These are phyloP conservation scores for Ophraella communa DNA, from an alignment of 2,888 invertebrate species.

Conservation along the genomic window DNA sequence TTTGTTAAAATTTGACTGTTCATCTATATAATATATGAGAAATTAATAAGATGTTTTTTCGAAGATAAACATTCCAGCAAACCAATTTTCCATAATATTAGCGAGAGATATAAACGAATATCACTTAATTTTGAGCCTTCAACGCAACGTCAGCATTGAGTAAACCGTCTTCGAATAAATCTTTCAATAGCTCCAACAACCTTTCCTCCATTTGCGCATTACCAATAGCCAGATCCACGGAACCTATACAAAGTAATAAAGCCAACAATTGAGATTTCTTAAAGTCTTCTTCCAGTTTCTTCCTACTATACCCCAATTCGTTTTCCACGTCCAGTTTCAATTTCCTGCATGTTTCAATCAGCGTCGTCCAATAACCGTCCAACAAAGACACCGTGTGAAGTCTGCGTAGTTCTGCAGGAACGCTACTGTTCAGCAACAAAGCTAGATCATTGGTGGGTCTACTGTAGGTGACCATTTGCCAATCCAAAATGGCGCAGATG, in stretches of 20 bases:
- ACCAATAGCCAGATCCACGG: conserved; percentile 80
- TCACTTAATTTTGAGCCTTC: conserved; percentile 32
- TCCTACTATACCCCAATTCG: conserved; percentile 63
- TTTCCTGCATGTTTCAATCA: conserved; percentile 67
- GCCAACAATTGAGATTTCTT: conserved; percentile 74
- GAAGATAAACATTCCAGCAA: not conserved
- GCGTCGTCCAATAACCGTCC: conserved; percentile 73
- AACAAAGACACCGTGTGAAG: conserved; percentile 69
- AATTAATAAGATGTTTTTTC: not conserved
- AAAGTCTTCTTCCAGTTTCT: conserved; percentile 65
- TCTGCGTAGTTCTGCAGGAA: conserved; percentile 74
- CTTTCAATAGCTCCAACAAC: conserved; percentile 75
- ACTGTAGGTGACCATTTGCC: conserved; percentile 85
- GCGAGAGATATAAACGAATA: conserved; percentile 5
- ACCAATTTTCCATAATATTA: not conserved
- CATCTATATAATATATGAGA: not conserved
- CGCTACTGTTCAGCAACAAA: conserved; percentile 73
- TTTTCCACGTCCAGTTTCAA: conserved; percentile 70
- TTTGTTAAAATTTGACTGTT: not conserved
- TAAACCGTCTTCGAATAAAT: conserved; percentile 75
- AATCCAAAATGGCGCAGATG: conserved; percentile 77
- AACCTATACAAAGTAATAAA: conserved; percentile 79
- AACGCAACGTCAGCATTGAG: conserved; percentile 56
- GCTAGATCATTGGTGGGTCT: conserved; percentile 81
- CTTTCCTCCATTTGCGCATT: conserved; percentile 78